phyloP scores from a whole-genome alignment of 2,797 vertebrate species.

The Melanotaenia trifasciata region DNA sequence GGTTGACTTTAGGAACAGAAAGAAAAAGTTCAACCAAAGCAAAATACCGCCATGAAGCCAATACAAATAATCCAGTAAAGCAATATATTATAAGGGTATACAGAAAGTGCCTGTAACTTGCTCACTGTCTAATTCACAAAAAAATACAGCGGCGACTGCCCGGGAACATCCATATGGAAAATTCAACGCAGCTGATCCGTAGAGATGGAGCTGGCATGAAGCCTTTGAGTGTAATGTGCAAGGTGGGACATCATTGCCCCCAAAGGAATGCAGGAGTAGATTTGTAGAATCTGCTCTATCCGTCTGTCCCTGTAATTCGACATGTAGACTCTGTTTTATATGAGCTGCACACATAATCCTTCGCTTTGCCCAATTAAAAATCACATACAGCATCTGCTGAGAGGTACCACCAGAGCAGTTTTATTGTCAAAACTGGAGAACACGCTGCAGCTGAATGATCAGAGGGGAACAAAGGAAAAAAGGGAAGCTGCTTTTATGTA shows the following conservation, averaged over 20 bases:
- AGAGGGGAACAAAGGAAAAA: constrained; percentile 38
- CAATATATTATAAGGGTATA: constrained; percentile 55
- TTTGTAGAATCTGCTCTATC: constrained; percentile 69
- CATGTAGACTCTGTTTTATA: constrained; percentile 73
- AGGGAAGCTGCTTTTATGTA: constrained; percentile 32
- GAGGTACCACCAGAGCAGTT: constrained; percentile 67
- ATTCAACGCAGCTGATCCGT: constrained; percentile 51
- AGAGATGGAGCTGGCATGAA: constrained; percentile 58
- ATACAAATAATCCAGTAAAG: constrained; percentile 60
- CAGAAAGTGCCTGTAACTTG: constrained; percentile 38
- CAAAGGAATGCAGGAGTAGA: constrained; percentile 61
- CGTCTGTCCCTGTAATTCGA: constrained; percentile 72
- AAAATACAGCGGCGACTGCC: constrained; percentile 22
- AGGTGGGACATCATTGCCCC: constrained; percentile 73
- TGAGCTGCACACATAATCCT: constrained; percentile 78
- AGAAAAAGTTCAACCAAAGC: constrained; percentile 66
- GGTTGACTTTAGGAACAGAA: constrained; percentile 43
- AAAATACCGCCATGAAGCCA: constrained; percentile 64
- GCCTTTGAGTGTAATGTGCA: constrained; percentile 47
- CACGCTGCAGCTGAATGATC: constrained; percentile 67
- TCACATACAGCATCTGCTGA: constrained; percentile 82
- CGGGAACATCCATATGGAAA: constrained; percentile 57
- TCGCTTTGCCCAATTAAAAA: constrained; percentile 84
- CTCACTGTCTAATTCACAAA: constrained; percentile 47
- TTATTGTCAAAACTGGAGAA: constrained; percentile 70